Evolutionary conservation across 2,113 vertebrate species (phyloP).

Genomic region (Anhinga anhinga): DNA sequence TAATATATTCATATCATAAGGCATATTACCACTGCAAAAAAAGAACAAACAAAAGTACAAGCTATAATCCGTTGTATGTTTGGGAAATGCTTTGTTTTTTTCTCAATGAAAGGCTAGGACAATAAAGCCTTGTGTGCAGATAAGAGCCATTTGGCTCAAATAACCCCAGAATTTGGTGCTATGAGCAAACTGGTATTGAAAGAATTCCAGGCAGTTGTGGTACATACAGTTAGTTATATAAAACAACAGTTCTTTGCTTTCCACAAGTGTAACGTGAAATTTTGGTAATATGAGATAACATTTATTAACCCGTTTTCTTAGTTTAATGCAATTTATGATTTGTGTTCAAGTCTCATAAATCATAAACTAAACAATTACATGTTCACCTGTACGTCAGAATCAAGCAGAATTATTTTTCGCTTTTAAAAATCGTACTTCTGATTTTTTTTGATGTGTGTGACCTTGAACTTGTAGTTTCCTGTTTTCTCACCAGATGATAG

Average conservation of each 20-base stretch:
- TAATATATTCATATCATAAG: not conserved
- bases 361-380: not conserved
- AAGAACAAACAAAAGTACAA: not conserved
- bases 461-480: not conserved
- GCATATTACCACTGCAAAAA: not conserved
- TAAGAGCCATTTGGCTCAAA: constrained; percentile 5
- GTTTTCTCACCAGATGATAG: not conserved
- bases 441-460: not conserved
- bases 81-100: not conserved
- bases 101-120: not conserved
- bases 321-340: not conserved
- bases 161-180: not conserved
- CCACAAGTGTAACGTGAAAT: not conserved
- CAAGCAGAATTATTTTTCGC: not conserved
- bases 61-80: not conserved
- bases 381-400: not conserved
- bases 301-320: not conserved
- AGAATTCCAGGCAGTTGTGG: not conserved
- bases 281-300: not conserved
- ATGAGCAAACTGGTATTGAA: not conserved
- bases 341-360: not conserved
- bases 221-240: not conserved
- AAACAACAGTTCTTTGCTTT: not conserved
- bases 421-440: not conserved
- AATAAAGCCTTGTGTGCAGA: not conserved